phyloP scores from a whole-genome alignment of 2,888 invertebrate species.

The Amitus sp. region DNA sequence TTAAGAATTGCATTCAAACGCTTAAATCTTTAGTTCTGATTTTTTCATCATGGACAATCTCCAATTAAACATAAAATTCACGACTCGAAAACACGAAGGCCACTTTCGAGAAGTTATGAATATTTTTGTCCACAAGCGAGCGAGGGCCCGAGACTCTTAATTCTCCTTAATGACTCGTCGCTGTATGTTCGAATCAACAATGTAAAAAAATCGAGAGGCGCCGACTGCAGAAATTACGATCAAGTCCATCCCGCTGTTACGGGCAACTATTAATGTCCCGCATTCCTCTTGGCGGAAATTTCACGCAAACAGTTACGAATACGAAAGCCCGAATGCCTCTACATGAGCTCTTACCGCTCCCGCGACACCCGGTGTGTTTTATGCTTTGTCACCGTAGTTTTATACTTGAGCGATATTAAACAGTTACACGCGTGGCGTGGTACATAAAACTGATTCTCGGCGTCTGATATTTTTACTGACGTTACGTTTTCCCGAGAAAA shows the following conservation, averaged over 20 bases:
- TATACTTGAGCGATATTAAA: not conserved
- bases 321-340: slow-evolving; percentile 2
- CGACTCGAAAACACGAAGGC: too few relatives aligned
- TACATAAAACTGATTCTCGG: too few relatives aligned
- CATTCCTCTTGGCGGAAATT: slow-evolving; percentile 15
- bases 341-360: not conserved
- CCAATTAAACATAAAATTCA: not conserved
- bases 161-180: slow-evolving; percentile 1
- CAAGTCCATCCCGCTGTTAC: slow-evolving; percentile 10
- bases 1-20: too few relatives aligned
- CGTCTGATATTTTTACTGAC: too few relatives aligned
- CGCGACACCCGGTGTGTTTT: slow-evolving; percentile 9
- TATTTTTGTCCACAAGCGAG: not conserved
- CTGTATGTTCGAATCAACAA: not conserved
- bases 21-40: not conserved
- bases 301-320: slow-evolving; percentile 11
- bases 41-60: not conserved
- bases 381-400: slow-evolving; percentile 4
- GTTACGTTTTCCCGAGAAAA: too few relatives aligned
- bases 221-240: slow-evolving; percentile 11
- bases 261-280: slow-evolving; percentile 19
- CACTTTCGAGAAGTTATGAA: too few relatives aligned
- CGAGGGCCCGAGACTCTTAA: too few relatives aligned
- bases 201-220: not conserved
- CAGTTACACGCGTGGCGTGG: not conserved